These are phyloP conservation scores for Acanthurus tractus DNA, from an alignment of 2,797 vertebrate species.

Conservation along the genomic window DNA sequence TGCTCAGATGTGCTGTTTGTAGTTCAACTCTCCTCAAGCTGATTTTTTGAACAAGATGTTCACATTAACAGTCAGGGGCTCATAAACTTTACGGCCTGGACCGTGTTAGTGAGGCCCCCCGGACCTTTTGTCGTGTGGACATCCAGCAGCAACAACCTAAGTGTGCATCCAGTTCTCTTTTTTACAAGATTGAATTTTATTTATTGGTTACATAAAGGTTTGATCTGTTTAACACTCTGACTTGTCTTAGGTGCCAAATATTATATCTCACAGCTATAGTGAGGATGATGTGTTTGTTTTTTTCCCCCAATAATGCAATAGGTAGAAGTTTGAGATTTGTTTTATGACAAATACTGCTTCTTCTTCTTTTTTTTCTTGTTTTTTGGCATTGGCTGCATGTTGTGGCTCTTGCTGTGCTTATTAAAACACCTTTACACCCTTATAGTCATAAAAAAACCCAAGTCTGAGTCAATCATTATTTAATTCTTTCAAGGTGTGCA, in stretches of 20 bases:
- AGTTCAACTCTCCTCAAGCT: constrained; percentile 1
- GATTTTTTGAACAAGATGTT: neutral
- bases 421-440: constrained; percentile 9
- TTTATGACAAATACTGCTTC: neutral
- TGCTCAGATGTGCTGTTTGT: neutral
- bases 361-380: neutral
- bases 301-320: constrained; percentile 9
- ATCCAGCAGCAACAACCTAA: constrained; percentile 18
- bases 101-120: constrained; percentile 7
- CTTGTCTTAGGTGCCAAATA: constrained; percentile 21
- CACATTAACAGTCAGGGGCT: constrained; percentile 17
- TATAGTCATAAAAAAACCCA: constrained; percentile 28
- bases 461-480: constrained; percentile 32
- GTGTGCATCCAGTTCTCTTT: constrained; percentile 19
- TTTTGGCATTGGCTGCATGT: neutral
- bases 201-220: constrained; percentile 44
- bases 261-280: constrained; percentile 29
- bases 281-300: constrained; percentile 35
- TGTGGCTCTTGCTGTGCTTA: constrained; percentile 6
- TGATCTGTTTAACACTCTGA: constrained; percentile 15
- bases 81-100: constrained; percentile 33
- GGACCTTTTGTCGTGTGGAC: constrained; percentile 9
- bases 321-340: neutral
- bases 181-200: constrained; percentile 44
- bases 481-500: constrained; percentile 27